A percentile compares a stretch with the other conserved stretches of the same genome.
These are phyloP conservation scores for Chrysodeixis includens DNA, from an alignment of 2,888 invertebrate genomes.

Conservation along the genomic window DNA sequence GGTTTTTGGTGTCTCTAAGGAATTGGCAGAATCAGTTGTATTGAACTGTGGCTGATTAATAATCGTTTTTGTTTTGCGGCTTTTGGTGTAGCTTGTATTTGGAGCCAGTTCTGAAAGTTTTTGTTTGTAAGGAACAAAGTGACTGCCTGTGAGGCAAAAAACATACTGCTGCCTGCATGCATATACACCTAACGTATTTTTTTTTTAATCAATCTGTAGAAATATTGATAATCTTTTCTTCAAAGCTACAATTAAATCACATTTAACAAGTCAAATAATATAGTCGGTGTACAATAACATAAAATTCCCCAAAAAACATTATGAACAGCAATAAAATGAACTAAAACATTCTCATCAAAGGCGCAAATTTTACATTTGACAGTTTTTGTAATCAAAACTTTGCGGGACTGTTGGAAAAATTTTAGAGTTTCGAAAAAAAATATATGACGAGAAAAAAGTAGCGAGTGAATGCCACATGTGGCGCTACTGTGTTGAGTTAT, in stretches of 20 bases:
- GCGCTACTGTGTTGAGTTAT: slow-evolving; percentile 59
- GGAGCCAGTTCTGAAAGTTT: too few relatives aligned
- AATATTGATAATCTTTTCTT: too few relatives aligned
- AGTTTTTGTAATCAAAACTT: slow-evolving; percentile 58
- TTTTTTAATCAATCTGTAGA: too few relatives aligned
- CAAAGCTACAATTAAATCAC: too few relatives aligned
- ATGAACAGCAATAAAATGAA: slow-evolving; percentile 38
- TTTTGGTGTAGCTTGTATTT: not conserved
- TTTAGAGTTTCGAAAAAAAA: slow-evolving; percentile 43
- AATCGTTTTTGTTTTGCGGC: not conserved
- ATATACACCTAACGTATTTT: too few relatives aligned
- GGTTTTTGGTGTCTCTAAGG: not conserved
- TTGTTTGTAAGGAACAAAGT: too few relatives aligned
- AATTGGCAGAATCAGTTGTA: not conserved
- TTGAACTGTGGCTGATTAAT: not conserved
- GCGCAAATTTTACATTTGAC: slow-evolving; percentile 45
- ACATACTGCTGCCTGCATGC: too few relatives aligned
- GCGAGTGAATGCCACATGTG: slow-evolving; percentile 60
- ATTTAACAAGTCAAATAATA: not conserved
- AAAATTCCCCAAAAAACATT: slow-evolving; percentile 3
- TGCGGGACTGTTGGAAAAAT: slow-evolving; percentile 38
- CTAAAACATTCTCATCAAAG: slow-evolving; percentile 30
- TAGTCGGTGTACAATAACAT: not conserved
- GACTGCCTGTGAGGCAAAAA: too few relatives aligned
- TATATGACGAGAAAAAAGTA: slow-evolving; percentile 45